Conservation (phyloP, 2,797 vertebrate genomes). For the Acipenser ruthenus region DNA sequence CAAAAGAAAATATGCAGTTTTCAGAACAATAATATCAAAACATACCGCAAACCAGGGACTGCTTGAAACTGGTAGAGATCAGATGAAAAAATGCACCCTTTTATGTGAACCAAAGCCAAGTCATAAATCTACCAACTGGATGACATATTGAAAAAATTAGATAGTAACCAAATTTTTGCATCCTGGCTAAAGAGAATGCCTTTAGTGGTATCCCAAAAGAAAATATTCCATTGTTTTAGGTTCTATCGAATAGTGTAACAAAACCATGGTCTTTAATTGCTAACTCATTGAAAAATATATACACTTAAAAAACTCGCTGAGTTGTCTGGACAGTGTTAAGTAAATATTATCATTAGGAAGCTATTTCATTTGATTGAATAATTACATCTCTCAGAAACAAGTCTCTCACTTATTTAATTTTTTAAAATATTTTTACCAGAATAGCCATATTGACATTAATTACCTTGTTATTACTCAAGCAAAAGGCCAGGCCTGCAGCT, state of each 20-base stretch:
- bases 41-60: conserved; percentile 46
- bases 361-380: conserved; percentile 47
- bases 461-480: too few relatives aligned
- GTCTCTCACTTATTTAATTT: too few relatives aligned
- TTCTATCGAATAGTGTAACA: conserved; percentile 23
- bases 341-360: conserved; percentile 43
- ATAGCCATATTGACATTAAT: too few relatives aligned
- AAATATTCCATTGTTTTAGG: conserved; percentile 14
- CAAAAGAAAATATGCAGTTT: conserved; percentile 37
- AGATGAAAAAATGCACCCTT: conserved; percentile 31
- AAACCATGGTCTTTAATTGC: conserved; percentile 19
- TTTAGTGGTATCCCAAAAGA: conserved; percentile 25
- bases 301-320: neutral
- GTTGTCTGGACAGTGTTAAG: conserved; percentile 25
- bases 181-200: conserved; percentile 29
- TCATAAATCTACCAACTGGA: conserved; percentile 30
- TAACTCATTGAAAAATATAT: neutral
- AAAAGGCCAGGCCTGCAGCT: too few relatives aligned
- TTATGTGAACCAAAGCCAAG: conserved; percentile 28
- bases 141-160: conserved; percentile 31
- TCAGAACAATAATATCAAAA: conserved; percentile 40
- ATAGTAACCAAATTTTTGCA: conserved; percentile 12
- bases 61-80: conserved; percentile 34
- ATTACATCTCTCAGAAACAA: conserved; percentile 35
- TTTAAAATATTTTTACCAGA: too few relatives aligned